These are phyloP conservation scores for Pangasius macronema DNA, from an alignment of 2,797 vertebrate species.

Conservation along the genomic window DNA sequence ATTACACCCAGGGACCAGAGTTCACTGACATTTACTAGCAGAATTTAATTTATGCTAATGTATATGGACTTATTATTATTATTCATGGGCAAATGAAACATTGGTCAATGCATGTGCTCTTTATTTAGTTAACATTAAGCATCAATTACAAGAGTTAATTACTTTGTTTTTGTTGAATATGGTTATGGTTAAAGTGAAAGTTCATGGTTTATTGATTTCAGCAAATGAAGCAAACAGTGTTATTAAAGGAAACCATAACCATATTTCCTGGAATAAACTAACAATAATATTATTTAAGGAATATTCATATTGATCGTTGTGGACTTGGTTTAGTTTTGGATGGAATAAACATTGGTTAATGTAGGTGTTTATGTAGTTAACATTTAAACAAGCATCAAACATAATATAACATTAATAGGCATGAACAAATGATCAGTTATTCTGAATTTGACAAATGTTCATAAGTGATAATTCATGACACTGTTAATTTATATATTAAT, in stretches of 20 bases:
- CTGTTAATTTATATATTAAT: too few relatives aligned
- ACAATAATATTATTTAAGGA: too few relatives aligned
- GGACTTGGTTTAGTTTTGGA: not conserved
- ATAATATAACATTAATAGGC: too few relatives aligned
- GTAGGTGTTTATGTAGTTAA: not conserved
- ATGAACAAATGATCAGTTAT: too few relatives aligned
- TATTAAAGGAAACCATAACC: not conserved
- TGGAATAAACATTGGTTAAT: not conserved
- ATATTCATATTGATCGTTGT: not conserved
- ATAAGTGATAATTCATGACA: too few relatives aligned
- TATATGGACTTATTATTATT: not conserved
- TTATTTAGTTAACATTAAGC: not conserved
- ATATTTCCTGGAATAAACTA: not conserved
- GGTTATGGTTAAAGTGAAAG: not conserved
- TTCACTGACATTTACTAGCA: not conserved
- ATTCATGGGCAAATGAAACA: not conserved
- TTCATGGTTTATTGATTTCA: not conserved
- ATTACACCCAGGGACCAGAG: not conserved
- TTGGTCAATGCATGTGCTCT: not conserved
- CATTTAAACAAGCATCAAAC: not conserved
- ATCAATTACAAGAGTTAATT: not conserved
- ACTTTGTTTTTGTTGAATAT: not conserved
- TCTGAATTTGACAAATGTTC: too few relatives aligned
- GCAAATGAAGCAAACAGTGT: not conserved
- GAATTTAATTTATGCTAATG: not conserved